A percentile compares a stretch with the other conserved stretches of the same genome.
These are phyloP conservation scores for Sebastes glaucus DNA, from an alignment of 2,797 vertebrate genomes.

Conservation along the genomic window DNA sequence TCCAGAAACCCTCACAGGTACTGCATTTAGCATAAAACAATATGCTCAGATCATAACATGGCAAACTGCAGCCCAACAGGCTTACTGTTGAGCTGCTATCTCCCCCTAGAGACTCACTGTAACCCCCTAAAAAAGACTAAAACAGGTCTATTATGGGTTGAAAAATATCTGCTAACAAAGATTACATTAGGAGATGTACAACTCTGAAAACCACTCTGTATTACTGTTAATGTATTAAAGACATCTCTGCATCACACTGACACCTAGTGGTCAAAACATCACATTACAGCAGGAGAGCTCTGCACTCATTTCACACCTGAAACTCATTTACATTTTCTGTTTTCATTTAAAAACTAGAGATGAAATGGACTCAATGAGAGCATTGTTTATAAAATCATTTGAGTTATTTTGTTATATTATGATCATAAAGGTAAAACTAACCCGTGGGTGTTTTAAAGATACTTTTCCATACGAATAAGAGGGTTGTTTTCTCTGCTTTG, in stretches of 20 bases:
- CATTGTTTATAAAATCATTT: neutral
- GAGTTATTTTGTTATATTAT: neutral
- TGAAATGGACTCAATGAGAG: neutral
- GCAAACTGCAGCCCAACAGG: too few relatives aligned
- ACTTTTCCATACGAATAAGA: neutral
- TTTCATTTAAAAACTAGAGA: neutral
- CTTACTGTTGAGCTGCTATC: too few relatives aligned
- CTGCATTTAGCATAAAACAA: too few relatives aligned
- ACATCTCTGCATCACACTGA: neutral
- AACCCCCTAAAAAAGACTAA: too few relatives aligned
- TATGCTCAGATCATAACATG: too few relatives aligned
- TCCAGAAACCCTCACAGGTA: too few relatives aligned
- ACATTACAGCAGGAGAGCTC: neutral
- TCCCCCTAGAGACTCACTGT: accelerated
- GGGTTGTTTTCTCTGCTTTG: neutral
- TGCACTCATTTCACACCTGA: neutral
- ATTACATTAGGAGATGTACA: neutral
- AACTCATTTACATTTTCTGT: neutral
- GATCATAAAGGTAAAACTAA: neutral
- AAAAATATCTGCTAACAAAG: neutral
- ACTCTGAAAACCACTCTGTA: neutral
- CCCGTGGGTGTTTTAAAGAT: neutral
- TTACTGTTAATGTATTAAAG: neutral
- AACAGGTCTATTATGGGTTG: too few relatives aligned
- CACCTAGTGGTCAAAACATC: slow-evolving; percentile 27